Evolutionary conservation across 2,888 invertebrate species (phyloP).

Genomic region (Linnaemya vulpina): DNA sequence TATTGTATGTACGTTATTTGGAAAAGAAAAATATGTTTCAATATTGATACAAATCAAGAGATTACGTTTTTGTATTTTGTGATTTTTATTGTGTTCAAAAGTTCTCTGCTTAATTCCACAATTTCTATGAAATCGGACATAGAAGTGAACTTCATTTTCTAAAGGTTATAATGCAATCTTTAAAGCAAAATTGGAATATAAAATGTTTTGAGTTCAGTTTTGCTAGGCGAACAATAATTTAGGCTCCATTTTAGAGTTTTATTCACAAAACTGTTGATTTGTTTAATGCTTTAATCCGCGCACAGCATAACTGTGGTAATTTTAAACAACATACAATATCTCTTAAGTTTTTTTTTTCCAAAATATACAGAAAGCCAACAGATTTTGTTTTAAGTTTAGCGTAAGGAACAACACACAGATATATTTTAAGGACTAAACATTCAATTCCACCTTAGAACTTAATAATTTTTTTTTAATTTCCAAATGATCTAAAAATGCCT

Average conservation of each 20-base stretch:
- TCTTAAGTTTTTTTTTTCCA: not conserved
- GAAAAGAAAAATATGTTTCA: not conserved
- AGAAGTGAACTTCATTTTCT: not conserved
- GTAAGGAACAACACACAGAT: not conserved
- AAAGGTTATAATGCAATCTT: not conserved
- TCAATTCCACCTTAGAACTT: not conserved
- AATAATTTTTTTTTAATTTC: not conserved
- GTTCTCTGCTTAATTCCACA: not conserved
- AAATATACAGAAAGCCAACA: not conserved
- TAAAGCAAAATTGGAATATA: conserved; percentile 3
- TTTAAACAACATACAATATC: not conserved
- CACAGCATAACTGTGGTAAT: not conserved
- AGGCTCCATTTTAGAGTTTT: not conserved
- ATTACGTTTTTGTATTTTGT: not conserved
- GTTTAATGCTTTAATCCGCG: not conserved
- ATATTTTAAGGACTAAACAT: not conserved
- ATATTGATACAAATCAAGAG: not conserved
- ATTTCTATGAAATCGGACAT: not conserved
- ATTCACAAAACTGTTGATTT: not conserved
- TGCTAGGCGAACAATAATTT: not conserved
- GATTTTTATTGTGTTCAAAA: conserved; percentile 6
- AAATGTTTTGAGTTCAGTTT: not conserved
- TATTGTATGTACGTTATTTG: conserved; percentile 8
- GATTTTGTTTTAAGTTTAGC: not conserved
- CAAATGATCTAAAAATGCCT: not conserved